Percentiles rank a stretch among this genome's conserved stretches.
Conservation (phyloP, 2,113 vertebrate genomes). For the Trogon melanurus region DNA sequence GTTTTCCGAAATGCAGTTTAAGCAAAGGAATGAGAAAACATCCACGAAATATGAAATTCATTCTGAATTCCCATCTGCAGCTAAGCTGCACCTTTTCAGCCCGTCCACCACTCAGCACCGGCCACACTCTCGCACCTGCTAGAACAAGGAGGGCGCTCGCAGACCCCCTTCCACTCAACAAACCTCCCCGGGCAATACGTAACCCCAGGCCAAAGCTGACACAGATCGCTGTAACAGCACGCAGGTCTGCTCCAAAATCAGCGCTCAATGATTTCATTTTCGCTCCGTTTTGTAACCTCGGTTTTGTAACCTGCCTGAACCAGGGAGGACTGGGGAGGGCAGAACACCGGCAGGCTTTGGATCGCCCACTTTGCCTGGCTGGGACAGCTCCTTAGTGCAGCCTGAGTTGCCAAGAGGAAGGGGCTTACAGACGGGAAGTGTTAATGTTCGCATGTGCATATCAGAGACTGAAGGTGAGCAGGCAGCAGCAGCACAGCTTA, state of each 20-base stretch:
- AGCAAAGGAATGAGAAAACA: not conserved
- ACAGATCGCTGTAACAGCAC: accelerated
- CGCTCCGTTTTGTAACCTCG: not conserved
- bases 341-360: not conserved
- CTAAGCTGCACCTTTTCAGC: not conserved
- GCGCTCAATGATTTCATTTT: not conserved
- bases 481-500: not conserved
- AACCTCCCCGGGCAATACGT: accelerated
- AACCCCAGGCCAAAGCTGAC: not conserved
- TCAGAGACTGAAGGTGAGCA: not conserved
- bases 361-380: accelerated
- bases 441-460: not conserved
- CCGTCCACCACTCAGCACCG: accelerated
- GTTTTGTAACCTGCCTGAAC: not conserved
- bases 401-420: not conserved
- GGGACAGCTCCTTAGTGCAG: accelerated
- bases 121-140: not conserved
- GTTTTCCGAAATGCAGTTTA: not conserved
- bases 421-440: not conserved
- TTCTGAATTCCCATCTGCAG: not conserved
- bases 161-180: accelerated
- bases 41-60: not conserved
- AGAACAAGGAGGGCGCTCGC: accelerated
- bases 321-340: not conserved
- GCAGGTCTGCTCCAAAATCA: not conserved